Conservation (phyloP, 2,888 invertebrate genomes). For the Minunthozetes semirufus region DNA sequence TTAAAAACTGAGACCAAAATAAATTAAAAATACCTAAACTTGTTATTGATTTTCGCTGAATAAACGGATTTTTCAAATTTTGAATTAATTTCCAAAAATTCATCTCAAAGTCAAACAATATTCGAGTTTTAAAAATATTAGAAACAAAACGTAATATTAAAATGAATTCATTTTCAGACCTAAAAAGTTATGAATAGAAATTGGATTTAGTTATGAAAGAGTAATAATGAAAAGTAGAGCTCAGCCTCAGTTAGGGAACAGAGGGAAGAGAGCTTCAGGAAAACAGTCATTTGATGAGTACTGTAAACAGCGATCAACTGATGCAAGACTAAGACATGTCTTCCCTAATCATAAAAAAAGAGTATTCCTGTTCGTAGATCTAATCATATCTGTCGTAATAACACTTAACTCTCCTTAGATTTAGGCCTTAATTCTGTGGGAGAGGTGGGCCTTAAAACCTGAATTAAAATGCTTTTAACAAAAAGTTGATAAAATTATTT, state of each 20-base stretch:
- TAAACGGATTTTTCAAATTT: background rate
- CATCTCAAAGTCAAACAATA: background rate
- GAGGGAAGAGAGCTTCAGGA: background rate
- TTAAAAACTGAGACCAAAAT: background rate
- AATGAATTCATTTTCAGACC: too few relatives aligned
- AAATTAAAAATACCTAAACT: slow-evolving; percentile 1
- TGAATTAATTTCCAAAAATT: background rate
- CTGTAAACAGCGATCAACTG: background rate
- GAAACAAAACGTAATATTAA: too few relatives aligned
- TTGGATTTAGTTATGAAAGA: too few relatives aligned
- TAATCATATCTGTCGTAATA: slow-evolving; percentile 11
- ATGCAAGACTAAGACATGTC: slow-evolving; percentile 2
- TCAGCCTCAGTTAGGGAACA: too few relatives aligned
- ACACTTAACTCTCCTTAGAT: background rate
- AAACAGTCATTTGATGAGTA: background rate
- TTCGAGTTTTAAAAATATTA: background rate
- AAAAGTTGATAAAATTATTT: slow-evolving; percentile 5
- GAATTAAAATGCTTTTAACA: slow-evolving; percentile 1
- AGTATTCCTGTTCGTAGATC: background rate
- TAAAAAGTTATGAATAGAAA: too few relatives aligned
- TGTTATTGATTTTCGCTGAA: background rate
- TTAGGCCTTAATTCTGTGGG: background rate
- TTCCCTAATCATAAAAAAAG: slow-evolving; percentile 7
- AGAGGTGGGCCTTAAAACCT: background rate
- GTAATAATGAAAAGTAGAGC: too few relatives aligned